Evolutionary conservation across 2,888 invertebrate species (phyloP).

Genomic region (Scrobipalpa atriplicella): DNA sequence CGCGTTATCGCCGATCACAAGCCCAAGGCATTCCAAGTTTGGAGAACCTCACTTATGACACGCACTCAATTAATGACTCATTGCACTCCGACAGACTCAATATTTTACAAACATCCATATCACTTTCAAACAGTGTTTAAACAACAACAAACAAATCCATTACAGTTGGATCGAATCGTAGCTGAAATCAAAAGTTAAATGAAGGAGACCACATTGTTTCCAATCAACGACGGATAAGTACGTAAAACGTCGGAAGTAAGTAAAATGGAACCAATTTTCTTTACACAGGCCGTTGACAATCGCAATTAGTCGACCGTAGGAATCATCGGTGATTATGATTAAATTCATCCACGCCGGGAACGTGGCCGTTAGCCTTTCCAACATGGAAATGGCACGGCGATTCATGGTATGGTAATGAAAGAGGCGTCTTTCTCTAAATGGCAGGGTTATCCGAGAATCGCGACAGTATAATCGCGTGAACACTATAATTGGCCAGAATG

Average conservation of each 20-base stretch:
- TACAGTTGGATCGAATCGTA: background rate
- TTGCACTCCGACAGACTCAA: background rate
- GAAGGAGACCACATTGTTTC: constrained; percentile 8
- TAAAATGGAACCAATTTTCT: constrained; percentile 40
- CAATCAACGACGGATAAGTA: constrained; percentile 32
- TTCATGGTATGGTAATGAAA: constrained; percentile 64
- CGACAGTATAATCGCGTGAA: constrained; percentile 71
- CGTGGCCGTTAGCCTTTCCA: constrained; percentile 56
- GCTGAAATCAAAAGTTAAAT: constrained; percentile 14
- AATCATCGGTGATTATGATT: constrained; percentile 55
- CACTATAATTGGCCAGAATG: constrained; percentile 73
- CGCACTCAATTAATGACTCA: background rate
- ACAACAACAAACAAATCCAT: background rate
- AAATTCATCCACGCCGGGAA: constrained; percentile 53
- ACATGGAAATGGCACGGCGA: constrained; percentile 64
- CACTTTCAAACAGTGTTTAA: background rate
- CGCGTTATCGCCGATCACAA: constrained; percentile 57
- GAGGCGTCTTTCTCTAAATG: constrained; percentile 66
- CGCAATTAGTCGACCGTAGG: constrained; percentile 49
- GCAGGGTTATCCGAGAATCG: constrained; percentile 68
- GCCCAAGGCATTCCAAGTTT: constrained; percentile 42
- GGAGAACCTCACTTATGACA: constrained; percentile 37
- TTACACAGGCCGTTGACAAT: constrained; percentile 50
- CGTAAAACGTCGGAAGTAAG: too few species aligned
- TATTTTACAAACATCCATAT: constrained; percentile 8